phyloP scores from a whole-genome alignment of 2,888 invertebrate genomes.

The Eristalinus aeneus region DNA sequence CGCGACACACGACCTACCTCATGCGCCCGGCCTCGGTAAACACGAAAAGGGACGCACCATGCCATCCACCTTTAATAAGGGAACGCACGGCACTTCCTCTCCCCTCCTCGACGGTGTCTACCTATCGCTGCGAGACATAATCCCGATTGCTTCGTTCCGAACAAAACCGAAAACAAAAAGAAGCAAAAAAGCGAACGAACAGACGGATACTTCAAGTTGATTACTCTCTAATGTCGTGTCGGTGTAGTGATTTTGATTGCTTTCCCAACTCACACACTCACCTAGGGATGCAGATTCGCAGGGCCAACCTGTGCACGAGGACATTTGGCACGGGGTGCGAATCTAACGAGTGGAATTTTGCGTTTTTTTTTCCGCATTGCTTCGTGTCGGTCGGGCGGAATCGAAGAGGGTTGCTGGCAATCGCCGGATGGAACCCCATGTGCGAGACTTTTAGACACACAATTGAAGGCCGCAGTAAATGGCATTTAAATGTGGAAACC shows the following conservation, averaged over 20 bases:
- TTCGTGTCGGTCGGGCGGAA: background rate
- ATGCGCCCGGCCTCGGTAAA: constrained; percentile 49
- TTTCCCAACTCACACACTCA: constrained; percentile 70
- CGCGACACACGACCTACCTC: constrained; percentile 71
- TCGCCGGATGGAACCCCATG: constrained; percentile 42
- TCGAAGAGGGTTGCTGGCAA: constrained; percentile 48
- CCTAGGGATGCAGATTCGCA: constrained; percentile 44
- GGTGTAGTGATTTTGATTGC: constrained; percentile 71
- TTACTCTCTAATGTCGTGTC: constrained; percentile 71
- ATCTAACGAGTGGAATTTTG: constrained; percentile 40
- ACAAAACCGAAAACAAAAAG: constrained; percentile 6
- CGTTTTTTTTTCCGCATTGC: constrained; percentile 6
- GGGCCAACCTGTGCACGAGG: constrained; percentile 51
- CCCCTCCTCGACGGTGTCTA: constrained; percentile 39
- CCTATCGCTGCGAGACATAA: constrained; percentile 42
- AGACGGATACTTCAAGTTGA: constrained; percentile 69
- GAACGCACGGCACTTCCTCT: constrained; percentile 34
- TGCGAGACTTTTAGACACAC: constrained; percentile 69
- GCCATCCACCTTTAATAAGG: constrained; percentile 61
- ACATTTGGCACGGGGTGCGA: constrained; percentile 67
- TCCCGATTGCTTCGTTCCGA: constrained; percentile 56
- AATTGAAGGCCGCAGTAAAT: constrained; percentile 71
- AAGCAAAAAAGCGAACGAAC: constrained; percentile 21
- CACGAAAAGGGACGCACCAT: constrained; percentile 44
- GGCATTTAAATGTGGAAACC: constrained; percentile 71